Evolutionary conservation across 2,113 vertebrate species (phyloP), one percentile per base, ranked within the genome.

Genomic region (Ailurus styani): DNA sequence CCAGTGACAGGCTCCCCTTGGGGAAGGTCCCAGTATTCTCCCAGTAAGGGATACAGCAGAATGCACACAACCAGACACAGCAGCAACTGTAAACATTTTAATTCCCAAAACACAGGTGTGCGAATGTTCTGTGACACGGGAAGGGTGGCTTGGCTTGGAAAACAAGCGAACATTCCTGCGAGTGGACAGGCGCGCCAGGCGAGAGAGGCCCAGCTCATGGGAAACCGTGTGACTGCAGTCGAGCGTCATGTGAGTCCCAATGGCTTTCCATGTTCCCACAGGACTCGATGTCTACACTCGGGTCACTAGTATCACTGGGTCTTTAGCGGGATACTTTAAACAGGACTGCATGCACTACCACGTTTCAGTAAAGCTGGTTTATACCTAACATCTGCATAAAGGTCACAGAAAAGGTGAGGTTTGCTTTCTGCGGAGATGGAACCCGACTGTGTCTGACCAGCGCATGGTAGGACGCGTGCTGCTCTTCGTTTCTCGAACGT

Each of bases 61-160:
- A 96, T 12, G 20, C n/a, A 95, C n/a, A 95, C 4, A 40, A 78
- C 72, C 0, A 2, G 77, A 91, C 50, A 70, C 89, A 60, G 57
- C 10, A 27, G 4, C 73, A 47, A 77, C 64, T 95, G 70, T 88
- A 97, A 98, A 98, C 70, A 68, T 90, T 97, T 98, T 98, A 97
- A 96, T 98, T 92, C 42, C 88, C 21, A 68, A 97, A 96, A 81
- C 68, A 81, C 87, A 89, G 81, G 84, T 23, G 93, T 84, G 94
- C 87, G 29, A 23, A 31, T 92, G 96, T 85, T 57, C 70, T 31
- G 25, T 8, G 15, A 31, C 8, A 45, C 14, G n/a, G 34, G 17
- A 23, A 70, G 66, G 81, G 9, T 7, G 6, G 2, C 64, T 27
- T 27, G 54, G 84, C 87, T 60, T 13, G 54, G 95, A 89, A 68